Conservation (phyloP, 1,140 invertebrate species). For the Drosophila kikkawai region DNA sequence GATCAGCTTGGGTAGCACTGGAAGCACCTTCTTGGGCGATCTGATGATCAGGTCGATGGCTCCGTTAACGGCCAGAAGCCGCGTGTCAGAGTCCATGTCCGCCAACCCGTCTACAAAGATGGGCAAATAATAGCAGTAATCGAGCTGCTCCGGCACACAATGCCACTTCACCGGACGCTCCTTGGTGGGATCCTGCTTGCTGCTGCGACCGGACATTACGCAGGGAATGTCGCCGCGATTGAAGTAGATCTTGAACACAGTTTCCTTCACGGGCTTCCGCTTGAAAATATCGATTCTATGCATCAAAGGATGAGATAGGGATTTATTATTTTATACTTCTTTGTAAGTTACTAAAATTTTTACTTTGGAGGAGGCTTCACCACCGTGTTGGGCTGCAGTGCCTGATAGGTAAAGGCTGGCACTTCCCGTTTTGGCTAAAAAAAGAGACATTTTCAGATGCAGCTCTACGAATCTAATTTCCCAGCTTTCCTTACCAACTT, state of each 20-base stretch:
- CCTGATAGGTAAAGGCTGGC: conserved; percentile 92
- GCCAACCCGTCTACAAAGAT: conserved; percentile 95
- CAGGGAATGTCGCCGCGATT: conserved; percentile 80
- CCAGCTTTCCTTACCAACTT: conserved; percentile 54
- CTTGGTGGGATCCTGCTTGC: conserved; percentile 69
- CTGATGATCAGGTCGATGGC: conserved; percentile 88
- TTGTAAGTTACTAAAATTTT: neutral
- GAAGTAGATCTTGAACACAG: conserved; percentile 77
- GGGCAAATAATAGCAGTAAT: conserved; percentile 97
- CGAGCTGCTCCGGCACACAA: conserved; percentile 88
- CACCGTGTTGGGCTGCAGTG: conserved; percentile 90
- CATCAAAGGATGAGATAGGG: no score
- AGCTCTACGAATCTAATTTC: neutral
- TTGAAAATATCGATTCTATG: conserved; percentile 75
- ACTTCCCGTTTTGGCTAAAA: conserved; percentile 86
- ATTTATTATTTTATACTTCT: neutral
- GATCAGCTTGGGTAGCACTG: conserved; percentile 96
- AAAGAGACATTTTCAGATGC: neutral
- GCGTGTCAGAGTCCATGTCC: conserved; percentile 68
- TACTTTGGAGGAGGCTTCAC: conserved; percentile 87
- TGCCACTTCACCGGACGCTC: conserved; percentile 73
- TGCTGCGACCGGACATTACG: conserved; percentile 49
- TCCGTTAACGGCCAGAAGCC: conserved; percentile 67
- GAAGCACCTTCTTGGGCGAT: conserved; percentile 93
- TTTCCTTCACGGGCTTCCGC: conserved; percentile 68